Base-by-base conservation (phyloP, 1,140 invertebrate species). In the Manduca sexta region DNA sequence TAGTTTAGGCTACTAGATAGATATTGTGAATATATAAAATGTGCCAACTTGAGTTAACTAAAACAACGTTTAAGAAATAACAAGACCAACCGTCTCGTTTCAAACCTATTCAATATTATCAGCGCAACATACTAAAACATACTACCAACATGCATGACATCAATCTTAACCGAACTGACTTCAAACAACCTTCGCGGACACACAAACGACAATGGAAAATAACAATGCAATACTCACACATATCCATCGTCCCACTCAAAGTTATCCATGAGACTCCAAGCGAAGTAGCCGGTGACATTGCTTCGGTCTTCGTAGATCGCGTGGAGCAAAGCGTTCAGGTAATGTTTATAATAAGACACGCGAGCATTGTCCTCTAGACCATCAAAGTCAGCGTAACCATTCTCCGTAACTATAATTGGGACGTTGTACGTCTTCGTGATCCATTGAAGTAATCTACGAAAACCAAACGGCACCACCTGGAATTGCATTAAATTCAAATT, bases 241-340 rank as follows among this genome's bases (percentile, higher is more conserved):
- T 86, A 90, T 39, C 89, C 90, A 29, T 86, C 88, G 45, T 88
- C 87, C 92, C 92, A 93, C 77, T 93, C 92, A 64, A 91, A 93
- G 62, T 93, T 93, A 60, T 94, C 93, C 88, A 93, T 89, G 16
- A 94, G 65, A 52, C 91, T 92, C 93, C 92, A 94, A 1, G 89
- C 88, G 49, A 90, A 90, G 64, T 94, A 94, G 0, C 90, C 91
- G 5, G 84, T 84, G 0, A 96, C 87, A 57, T 93, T 91, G 34
- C 88, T 90, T 0, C 88, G 86, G 64, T 94, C 92, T 47, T 89
- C 81, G 11, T 89, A 68, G 12, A 87, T 77, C 2, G 84, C 72
- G 45, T 86, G 74, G 4, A 85, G 60, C 1, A 87, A 45, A 0
- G 81, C 74, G 26, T 83, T 80, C 45, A 95, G 84, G 61, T 95